Conservation (phyloP, 2,113 vertebrate genomes). For the Aix galericulata region DNA sequence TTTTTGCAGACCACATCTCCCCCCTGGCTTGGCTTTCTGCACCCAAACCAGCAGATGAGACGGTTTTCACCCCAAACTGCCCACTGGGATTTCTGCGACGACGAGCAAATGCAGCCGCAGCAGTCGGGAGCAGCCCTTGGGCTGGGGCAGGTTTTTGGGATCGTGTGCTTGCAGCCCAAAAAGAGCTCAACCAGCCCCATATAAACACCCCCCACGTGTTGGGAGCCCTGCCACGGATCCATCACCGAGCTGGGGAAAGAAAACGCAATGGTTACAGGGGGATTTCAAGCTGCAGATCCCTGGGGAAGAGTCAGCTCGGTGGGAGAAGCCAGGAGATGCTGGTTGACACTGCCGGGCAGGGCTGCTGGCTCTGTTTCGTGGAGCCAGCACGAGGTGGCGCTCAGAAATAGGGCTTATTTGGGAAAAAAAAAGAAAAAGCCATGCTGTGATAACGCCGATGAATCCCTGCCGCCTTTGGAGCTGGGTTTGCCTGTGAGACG, state of each 20-base stretch:
- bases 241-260: background rate
- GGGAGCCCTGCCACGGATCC: background rate
- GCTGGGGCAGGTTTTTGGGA: background rate
- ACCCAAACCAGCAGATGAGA: background rate
- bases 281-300: background rate
- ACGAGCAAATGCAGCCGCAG: background rate
- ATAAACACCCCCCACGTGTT: accelerated
- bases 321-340: background rate
- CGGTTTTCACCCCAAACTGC: background rate
- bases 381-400: conserved; percentile 65
- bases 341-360: background rate
- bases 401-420: conserved; percentile 46
- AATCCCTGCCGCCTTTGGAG: background rate
- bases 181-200: background rate
- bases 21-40: background rate
- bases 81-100: background rate
- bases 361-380: background rate
- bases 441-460: background rate
- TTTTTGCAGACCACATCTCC: background rate
- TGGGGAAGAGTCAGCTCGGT: background rate
- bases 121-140: background rate
- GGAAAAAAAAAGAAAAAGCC: background rate
- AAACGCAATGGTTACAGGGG: background rate
- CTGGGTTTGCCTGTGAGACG: background rate
- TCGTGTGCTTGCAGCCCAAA: background rate